Percentiles rank a stretch among this genome's conserved stretches.
Conservation (phyloP, 2,888 invertebrate species). For the Luffia ferchaultella region DNA sequence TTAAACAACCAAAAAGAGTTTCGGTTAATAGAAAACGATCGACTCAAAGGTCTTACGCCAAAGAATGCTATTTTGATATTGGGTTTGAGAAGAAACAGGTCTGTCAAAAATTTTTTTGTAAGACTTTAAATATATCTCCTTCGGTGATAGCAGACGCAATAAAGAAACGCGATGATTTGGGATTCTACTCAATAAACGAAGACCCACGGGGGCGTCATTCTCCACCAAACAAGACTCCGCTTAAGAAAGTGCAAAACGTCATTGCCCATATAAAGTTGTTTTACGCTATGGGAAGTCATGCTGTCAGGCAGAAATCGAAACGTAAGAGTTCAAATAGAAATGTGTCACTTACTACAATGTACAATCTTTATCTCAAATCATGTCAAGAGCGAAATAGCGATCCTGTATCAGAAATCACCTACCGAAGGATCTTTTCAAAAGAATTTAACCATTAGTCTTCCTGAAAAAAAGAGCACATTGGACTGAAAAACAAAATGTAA, state of each 20-base stretch:
- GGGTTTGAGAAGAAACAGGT: conserved; percentile 1
- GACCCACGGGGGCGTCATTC: conserved; percentile 3
- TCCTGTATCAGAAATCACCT: conserved; percentile 7
- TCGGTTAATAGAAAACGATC: conserved; percentile 2
- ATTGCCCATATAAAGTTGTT: conserved; percentile 5
- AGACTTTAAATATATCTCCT: conserved; percentile 3
- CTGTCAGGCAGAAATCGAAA: conserved; percentile 6
- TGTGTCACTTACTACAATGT: conserved; percentile 3
- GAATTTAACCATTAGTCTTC: too few relatives aligned
- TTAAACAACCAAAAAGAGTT: conserved; percentile 2
- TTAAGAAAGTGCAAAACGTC: conserved; percentile 4
- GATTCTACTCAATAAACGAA: not conserved
- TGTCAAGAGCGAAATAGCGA: conserved; percentile 3
- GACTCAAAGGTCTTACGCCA: not conserved
- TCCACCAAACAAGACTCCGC: conserved; percentile 6
- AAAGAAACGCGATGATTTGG: not conserved
- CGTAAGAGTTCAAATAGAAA: conserved; percentile 2
- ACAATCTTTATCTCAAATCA: conserved; percentile 4
- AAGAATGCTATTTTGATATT: conserved; percentile 2
- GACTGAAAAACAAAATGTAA: too few relatives aligned
- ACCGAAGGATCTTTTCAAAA: conserved; percentile 7
- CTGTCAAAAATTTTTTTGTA: conserved; percentile 8
- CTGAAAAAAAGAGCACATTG: too few relatives aligned
- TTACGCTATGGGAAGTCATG: conserved; percentile 6
- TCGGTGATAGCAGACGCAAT: conserved; percentile 3